phyloP scores from a whole-genome alignment of 2,888 invertebrate species.

The Drosophila helvetica region DNA sequence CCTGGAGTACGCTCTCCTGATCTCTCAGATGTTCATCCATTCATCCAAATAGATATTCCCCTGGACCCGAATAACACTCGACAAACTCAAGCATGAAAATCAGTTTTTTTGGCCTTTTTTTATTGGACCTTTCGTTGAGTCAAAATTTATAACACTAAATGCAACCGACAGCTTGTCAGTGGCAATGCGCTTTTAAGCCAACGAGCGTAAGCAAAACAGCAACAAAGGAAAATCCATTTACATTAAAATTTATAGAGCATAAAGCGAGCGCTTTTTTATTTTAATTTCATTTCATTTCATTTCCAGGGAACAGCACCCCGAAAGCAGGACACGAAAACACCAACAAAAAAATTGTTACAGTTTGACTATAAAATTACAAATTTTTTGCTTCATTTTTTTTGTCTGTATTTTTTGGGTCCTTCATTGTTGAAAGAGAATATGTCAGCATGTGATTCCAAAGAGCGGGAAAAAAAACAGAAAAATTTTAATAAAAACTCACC shows the following conservation, averaged over 20 bases:
- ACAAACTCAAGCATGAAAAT: conserved; percentile 22
- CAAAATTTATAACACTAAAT: conserved; percentile 74
- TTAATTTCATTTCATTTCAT: conserved; percentile 74
- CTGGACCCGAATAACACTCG: not conserved
- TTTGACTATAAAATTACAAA: conserved; percentile 72
- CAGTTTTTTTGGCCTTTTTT: conserved; percentile 6
- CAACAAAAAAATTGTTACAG: conserved; percentile 66
- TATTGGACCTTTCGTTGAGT: conserved; percentile 51
- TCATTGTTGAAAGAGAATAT: conserved; percentile 68
- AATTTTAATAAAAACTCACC: conserved; percentile 60
- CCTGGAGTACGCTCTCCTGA: not conserved
- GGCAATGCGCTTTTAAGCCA: conserved; percentile 73
- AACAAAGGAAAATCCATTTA: conserved; percentile 71
- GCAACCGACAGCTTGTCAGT: conserved; percentile 75
- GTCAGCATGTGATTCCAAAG: conserved; percentile 73
- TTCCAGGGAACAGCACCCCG: conserved; percentile 45
- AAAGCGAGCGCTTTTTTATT: conserved; percentile 70
- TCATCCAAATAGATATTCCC: not conserved
- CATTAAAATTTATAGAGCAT: conserved; percentile 82
- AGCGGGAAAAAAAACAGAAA: conserved; percentile 36
- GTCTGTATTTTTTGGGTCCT: conserved; percentile 20
- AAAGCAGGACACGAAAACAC: conserved; percentile 29
- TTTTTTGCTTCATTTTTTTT: conserved; percentile 42
- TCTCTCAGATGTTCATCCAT: not conserved
- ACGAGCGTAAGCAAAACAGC: conserved; percentile 58